These are phyloP conservation scores for Glyphotaelius pellucidus DNA, from an alignment of 2,888 invertebrate species.

Conservation along the genomic window DNA sequence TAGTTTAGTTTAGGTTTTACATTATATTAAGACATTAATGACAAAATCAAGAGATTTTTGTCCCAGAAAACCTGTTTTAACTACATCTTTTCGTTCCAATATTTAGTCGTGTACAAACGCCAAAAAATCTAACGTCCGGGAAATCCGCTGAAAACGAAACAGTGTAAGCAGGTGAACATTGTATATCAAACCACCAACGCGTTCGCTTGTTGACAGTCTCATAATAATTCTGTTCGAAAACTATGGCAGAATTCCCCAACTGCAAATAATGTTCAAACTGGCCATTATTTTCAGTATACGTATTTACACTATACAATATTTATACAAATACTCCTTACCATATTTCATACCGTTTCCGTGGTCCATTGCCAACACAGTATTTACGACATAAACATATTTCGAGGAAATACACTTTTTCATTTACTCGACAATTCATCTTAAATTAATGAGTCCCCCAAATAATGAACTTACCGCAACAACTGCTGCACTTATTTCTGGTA, in stretches of 20 bases:
- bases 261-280: not conserved
- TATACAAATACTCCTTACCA: not conserved
- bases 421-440: not conserved
- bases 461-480: not conserved
- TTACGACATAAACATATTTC: slow-evolving; percentile 10
- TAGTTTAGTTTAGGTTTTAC: no score
- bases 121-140: no score
- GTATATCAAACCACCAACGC: not conserved
- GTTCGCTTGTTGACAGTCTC: not conserved
- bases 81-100: no score
- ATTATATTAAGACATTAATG: no score
- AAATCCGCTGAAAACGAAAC: no score
- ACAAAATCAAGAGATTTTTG: no score
- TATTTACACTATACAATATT: no score
- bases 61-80: no score
- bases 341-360: not conserved
- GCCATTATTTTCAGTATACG: not conserved
- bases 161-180: not conserved
- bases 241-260: not conserved
- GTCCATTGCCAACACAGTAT: slow-evolving; percentile 18
- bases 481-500: not conserved
- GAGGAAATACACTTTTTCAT: not conserved
- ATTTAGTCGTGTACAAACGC: no score
- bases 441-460: not conserved
- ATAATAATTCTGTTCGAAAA: not conserved